Conservation (phyloP, 2,797 vertebrate species). For the Austrolebias charrua region DNA sequence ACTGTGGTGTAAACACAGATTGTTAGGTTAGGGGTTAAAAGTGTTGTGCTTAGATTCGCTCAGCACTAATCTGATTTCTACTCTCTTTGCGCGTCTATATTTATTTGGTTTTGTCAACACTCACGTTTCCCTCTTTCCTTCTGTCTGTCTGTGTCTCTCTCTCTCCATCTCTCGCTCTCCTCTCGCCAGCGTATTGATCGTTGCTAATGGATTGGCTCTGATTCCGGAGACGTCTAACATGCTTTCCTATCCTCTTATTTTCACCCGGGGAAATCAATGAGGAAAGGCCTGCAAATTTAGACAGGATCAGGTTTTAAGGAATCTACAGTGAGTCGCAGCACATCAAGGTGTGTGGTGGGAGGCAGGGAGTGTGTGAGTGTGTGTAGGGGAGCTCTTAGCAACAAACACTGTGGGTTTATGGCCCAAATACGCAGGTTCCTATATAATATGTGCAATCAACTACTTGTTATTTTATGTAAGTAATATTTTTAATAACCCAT, state of each 20-base stretch:
- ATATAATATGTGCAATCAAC: neutral
- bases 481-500: too few relatives aligned
- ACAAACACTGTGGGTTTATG: neutral
- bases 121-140: slow-evolving; percentile 65
- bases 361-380: slow-evolving; percentile 5
- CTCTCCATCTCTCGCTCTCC: slow-evolving; percentile 26
- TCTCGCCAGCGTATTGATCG: slow-evolving; percentile 87
- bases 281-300: slow-evolving; percentile 88
- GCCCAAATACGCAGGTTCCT: neutral
- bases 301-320: slow-evolving; percentile 90
- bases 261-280: slow-evolving; percentile 91
- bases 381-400: slow-evolving; percentile 5
- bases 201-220: slow-evolving; percentile 96
- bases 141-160: slow-evolving; percentile 27
- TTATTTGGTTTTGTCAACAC: slow-evolving; percentile 95
- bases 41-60: slow-evolving; percentile 89
- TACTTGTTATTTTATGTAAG: neutral
- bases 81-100: slow-evolving; percentile 88
- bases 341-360: slow-evolving; percentile 32
- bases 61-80: slow-evolving; percentile 93
- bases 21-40: slow-evolving; percentile 91
- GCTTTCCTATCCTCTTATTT: slow-evolving; percentile 89
- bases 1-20: slow-evolving; percentile 87
- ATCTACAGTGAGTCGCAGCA: slow-evolving; percentile 71
- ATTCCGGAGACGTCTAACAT: slow-evolving; percentile 90